Evolutionary conservation across 2,797 vertebrate genomes (phyloP), one percentile per base, ranked within the genome.

Genomic region (Florisuga fusca): DNA sequence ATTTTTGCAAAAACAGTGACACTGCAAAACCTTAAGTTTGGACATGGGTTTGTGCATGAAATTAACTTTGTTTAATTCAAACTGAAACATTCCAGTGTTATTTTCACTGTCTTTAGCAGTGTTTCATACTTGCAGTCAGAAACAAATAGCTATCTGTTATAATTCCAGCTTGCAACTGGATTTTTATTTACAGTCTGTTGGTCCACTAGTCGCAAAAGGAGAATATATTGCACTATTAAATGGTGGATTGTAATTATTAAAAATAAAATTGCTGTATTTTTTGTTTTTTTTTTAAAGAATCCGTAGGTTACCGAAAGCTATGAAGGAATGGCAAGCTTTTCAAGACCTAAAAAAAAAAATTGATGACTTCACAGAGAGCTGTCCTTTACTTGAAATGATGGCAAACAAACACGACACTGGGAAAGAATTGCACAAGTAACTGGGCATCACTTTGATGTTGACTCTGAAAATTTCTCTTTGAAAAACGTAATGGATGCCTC

Each of bases 241-340:
- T 66, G 20, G 9, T 64, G 10, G 19, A 31, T 66, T 78, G 15
- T 78, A 29, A 50, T 89, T 83, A 45, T 72, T 33, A 75, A 68
- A 18, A 88, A 74, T 90, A 33, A 93, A 87, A 38, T 76, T 38
- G 72, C 78, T 83, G 10, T 76, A 93, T 12, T 59, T 82, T 91
- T 57, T 80, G 74, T 76, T 31, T 94, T 58, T 72, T 88, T 82
- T 89, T 63, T 57, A 85, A 84, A 99, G 98, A 91, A 98, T 98
- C 79, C 97, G 97, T 36, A 99, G 98, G 94, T 97, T 99, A 68
- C 98, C 98, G 0, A 98, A 98, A 94, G 98, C 98, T 4, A 48
- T 99, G 94, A 99, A 99, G 94, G 98, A 99, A 82, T 98, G 98
- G 98, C 98, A 98, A 95, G 98, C 98, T 45, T 99, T 98, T 95